Evolutionary conservation across 2,797 vertebrate genomes (phyloP).

Genomic region (Sphenopsis melanotis): DNA sequence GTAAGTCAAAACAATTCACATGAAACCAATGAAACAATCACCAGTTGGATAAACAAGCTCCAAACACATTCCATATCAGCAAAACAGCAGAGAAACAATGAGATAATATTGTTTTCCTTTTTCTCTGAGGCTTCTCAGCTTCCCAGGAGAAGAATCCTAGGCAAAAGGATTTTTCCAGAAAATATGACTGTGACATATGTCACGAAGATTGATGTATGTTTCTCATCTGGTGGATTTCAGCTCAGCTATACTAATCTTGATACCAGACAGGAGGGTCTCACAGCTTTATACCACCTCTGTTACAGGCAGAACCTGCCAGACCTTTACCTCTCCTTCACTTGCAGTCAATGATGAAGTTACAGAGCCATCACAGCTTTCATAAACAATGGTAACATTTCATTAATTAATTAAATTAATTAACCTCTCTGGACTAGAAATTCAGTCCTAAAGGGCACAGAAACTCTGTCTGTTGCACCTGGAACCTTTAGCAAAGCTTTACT

Average conservation of each 20-base stretch:
- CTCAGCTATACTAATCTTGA: not conserved
- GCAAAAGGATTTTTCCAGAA: not conserved
- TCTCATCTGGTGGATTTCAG: not conserved
- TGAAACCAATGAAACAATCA: too few relatives aligned
- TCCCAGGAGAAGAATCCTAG: not conserved
- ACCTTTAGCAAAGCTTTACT: not conserved
- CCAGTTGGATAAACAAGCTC: too few relatives aligned
- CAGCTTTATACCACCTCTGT: not conserved
- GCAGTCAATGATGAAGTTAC: not conserved
- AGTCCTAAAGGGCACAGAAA: not conserved
- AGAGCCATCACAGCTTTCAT: not conserved
- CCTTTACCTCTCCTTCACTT: not conserved
- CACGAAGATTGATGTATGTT: not conserved
- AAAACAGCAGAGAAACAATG: too few relatives aligned
- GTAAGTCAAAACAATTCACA: too few relatives aligned
- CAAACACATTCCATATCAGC: too few relatives aligned
- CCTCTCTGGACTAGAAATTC: not conserved
- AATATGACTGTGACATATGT: not conserved
- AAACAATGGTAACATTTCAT: not conserved
- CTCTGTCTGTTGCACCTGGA: not conserved
- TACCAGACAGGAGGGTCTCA: not conserved
- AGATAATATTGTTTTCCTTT: not conserved
- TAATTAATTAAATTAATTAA: not conserved
- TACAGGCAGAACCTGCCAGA: not conserved
- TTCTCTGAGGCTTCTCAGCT: not conserved